These are phyloP conservation scores for Corydoras sp. DNA, from an alignment of 2,113 vertebrate species.

Conservation along the genomic window DNA sequence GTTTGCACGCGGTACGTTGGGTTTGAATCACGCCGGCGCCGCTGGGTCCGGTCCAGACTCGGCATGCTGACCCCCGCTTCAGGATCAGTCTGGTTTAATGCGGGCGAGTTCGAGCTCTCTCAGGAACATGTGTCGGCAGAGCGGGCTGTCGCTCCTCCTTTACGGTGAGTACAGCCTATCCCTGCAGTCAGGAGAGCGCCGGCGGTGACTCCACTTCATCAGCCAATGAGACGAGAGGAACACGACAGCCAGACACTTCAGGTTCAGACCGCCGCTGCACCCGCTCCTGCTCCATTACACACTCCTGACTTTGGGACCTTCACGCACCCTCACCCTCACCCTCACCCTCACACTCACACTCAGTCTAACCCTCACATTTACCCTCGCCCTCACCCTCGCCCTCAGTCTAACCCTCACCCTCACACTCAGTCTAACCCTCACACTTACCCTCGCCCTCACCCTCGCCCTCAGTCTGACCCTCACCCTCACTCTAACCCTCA, in stretches of 20 bases:
- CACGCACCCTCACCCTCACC: too few relatives aligned
- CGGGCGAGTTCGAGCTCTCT: constrained; percentile 32
- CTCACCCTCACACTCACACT: too few relatives aligned
- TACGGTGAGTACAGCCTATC: constrained; percentile 13
- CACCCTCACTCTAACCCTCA: too few relatives aligned
- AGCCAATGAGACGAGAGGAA: constrained; percentile 9
- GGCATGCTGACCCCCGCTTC: constrained; percentile 25
- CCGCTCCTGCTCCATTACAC: too few relatives aligned
- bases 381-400: too few relatives aligned
- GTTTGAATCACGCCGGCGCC: constrained; percentile 7
- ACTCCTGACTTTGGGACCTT: too few relatives aligned
- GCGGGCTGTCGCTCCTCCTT: background rate
- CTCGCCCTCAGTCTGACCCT: too few relatives aligned
- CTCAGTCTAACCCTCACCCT: too few relatives aligned
- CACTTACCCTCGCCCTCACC: too few relatives aligned
- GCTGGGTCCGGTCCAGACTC: constrained; percentile 21
- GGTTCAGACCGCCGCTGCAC: too few relatives aligned
- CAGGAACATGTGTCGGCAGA: constrained; percentile 31
- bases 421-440: too few relatives aligned
- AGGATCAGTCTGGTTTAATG: constrained; percentile 33
- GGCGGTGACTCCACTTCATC: constrained; percentile 20
- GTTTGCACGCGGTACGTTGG: background rate
- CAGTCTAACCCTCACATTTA: too few relatives aligned
- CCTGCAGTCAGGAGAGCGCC: constrained; percentile 16
- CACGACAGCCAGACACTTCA: background rate